Conservation (phyloP, 2,888 invertebrate genomes). For the Orchesellides sinensis region DNA sequence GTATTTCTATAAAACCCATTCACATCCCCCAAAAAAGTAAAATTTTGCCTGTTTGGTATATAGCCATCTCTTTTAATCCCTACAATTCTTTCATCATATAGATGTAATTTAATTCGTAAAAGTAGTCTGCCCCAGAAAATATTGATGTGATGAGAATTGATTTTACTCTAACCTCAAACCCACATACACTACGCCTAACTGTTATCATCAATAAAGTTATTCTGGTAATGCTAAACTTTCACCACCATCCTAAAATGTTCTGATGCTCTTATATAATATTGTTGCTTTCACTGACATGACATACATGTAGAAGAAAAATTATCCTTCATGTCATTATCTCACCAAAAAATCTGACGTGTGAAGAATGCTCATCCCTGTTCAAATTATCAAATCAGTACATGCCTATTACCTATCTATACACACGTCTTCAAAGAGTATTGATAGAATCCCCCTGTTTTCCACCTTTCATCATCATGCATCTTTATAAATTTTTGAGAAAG, state of each 20-base stretch:
- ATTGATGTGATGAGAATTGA: constrained; percentile 34
- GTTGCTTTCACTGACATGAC: constrained; percentile 4
- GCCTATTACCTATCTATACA: neutral
- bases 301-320: constrained; percentile 32
- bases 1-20: no score
- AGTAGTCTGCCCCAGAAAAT: constrained; percentile 21
- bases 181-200: neutral
- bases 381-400: constrained; percentile 11
- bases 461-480: neutral
- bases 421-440: neutral
- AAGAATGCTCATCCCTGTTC: constrained; percentile 7
- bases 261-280: no score
- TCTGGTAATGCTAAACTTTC: neutral
- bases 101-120: constrained; percentile 13
- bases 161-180: constrained; percentile 33
- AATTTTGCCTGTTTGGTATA: neutral
- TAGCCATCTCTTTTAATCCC: neutral
- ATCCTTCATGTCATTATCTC: constrained; percentile 19
- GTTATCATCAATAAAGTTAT: neutral
- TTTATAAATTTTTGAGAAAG: neutral
- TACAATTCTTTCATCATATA: neutral
- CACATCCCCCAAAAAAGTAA: constrained; percentile 10
- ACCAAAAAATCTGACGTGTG: constrained; percentile 14
- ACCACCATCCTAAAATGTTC: no score
- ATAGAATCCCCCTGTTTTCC: neutral